Evolutionary conservation across 2,888 invertebrate species (phyloP).

Genomic region (Saturnia pavonia): DNA sequence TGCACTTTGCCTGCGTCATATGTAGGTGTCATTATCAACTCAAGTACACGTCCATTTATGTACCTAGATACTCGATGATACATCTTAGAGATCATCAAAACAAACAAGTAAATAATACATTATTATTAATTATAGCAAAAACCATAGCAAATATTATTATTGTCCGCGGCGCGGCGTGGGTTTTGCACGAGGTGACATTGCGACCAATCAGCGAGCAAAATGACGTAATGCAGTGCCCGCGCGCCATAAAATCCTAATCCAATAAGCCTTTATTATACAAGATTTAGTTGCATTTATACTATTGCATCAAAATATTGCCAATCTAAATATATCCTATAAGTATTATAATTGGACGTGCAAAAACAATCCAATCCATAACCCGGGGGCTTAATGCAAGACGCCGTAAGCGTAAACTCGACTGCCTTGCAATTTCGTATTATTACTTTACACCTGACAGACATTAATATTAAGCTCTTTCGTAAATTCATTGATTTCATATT

Average conservation of each 20-base stretch:
- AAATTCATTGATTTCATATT: background rate
- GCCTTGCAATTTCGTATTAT: background rate
- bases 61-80: background rate
- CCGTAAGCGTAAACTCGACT: background rate
- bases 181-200: background rate
- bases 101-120: conserved; percentile 23
- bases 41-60: background rate
- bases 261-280: background rate
- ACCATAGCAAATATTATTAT: conserved; percentile 22
- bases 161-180: conserved; percentile 24
- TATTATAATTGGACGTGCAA: background rate
- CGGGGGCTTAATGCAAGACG: background rate
- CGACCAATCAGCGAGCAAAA: background rate
- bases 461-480: background rate
- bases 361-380: background rate
- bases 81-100: conserved; percentile 18
- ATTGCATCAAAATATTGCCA: background rate
- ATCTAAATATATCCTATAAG: background rate
- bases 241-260: background rate
- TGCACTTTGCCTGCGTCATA: no score
- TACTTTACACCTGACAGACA: background rate
- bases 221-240: conserved; percentile 3
- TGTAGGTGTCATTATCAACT: no score
- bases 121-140: conserved; percentile 25
- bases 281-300: background rate